These are phyloP conservation scores for Punctoribates punctum DNA, from an alignment of 2,888 invertebrate genomes.

Conservation along the genomic window DNA sequence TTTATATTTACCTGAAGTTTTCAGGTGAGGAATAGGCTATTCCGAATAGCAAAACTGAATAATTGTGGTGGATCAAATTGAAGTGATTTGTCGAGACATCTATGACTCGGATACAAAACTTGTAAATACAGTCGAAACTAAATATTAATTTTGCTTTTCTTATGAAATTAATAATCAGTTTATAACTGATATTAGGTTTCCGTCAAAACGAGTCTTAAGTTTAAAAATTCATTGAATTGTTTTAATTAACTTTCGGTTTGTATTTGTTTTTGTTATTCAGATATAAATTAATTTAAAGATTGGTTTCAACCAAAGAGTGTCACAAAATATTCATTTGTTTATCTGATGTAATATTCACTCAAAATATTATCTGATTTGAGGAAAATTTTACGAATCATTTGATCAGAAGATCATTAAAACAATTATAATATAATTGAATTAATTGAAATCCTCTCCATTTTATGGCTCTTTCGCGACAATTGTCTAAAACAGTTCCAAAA, in stretches of 20 bases:
- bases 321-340: neutral
- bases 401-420: neutral
- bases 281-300: neutral
- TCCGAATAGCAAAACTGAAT: too few species aligned
- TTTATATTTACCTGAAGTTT: slow-evolving; percentile 19
- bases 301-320: neutral
- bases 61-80: too few species aligned
- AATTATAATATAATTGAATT: neutral
- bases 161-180: too few species aligned
- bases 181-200: too few species aligned
- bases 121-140: slow-evolving; percentile 17
- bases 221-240: too few species aligned
- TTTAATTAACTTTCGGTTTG: too few species aligned
- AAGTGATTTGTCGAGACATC: slow-evolving; percentile 3
- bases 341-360: too few species aligned
- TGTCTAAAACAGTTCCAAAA: slow-evolving; percentile 12
- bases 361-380: too few species aligned
- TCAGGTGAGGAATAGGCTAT: too few species aligned
- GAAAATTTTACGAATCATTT: neutral
- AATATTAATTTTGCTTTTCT: too few species aligned
- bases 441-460: neutral
- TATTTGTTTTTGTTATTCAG: too few species aligned
- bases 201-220: too few species aligned
- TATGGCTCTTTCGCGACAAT: slow-evolving; percentile 1
- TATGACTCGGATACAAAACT: neutral